These are phyloP conservation scores for Stramonita haemastoma DNA, from an alignment of 2,888 invertebrate genomes.

Conservation along the genomic window DNA sequence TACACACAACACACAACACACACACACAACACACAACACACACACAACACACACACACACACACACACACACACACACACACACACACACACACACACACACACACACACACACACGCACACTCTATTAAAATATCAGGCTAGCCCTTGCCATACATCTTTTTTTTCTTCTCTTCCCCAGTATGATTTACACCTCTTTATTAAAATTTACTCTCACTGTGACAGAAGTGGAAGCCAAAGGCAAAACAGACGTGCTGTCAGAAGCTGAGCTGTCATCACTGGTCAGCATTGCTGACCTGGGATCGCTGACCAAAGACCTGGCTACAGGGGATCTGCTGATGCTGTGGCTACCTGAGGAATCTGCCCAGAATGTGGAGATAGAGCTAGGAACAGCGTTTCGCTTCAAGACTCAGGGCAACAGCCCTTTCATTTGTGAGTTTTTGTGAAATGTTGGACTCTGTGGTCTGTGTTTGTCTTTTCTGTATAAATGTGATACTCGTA, in stretches of 20 bases:
- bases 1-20: too few species aligned
- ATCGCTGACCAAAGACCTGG: slow-evolving; percentile 42
- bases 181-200: too few species aligned
- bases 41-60: too few species aligned
- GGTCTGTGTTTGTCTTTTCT: not conserved
- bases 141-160: not conserved
- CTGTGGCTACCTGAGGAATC: slow-evolving; percentile 46
- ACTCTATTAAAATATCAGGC: not conserved
- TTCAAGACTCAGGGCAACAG: slow-evolving; percentile 46
- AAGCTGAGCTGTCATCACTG: slow-evolving; percentile 56
- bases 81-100: not conserved
- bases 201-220: not conserved
- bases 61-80: not conserved
- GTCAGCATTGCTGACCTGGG: slow-evolving; percentile 56
- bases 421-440: slow-evolving; percentile 44
- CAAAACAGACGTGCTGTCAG: slow-evolving; percentile 61
- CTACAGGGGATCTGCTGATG: slow-evolving; percentile 31
- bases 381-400: slow-evolving; percentile 30
- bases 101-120: not conserved
- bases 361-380: slow-evolving; percentile 45
- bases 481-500: not conserved
- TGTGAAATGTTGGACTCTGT: not conserved
- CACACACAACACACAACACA: too few species aligned
- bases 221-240: slow-evolving; percentile 70
- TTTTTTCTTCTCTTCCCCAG: not conserved